Conservation (phyloP, 2,797 vertebrate genomes). For the Pteronotus mesoamericanus region DNA sequence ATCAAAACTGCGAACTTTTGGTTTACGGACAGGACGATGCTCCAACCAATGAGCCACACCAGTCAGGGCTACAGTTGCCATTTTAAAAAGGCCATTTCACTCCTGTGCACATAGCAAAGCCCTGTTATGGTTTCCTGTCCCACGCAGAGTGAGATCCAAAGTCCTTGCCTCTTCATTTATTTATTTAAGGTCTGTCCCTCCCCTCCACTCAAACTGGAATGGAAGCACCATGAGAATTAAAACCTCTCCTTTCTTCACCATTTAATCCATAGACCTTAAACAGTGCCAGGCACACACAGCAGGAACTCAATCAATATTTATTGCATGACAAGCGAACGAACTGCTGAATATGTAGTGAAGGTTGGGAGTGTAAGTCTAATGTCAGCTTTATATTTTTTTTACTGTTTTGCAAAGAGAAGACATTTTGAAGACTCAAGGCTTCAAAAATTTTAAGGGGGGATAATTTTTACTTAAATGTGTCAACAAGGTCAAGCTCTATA, state of each 20-base stretch:
- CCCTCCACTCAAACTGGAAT: no score
- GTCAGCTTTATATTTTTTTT: no score
- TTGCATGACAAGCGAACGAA: neutral
- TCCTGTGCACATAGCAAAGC: neutral
- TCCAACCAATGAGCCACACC: no score
- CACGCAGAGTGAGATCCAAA: neutral
- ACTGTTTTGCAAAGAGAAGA: neutral
- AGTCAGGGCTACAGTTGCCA: no score
- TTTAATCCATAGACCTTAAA: neutral
- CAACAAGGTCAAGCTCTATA: neutral
- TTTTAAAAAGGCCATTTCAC: neutral
- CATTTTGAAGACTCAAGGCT: neutral
- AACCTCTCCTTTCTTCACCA: neutral
- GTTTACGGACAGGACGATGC: no score
- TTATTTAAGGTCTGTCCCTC: neutral
- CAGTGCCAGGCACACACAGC: neutral
- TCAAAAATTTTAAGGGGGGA: neutral
- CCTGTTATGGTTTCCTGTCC: neutral
- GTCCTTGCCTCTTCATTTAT: neutral
- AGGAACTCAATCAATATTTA: neutral
- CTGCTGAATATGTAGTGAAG: neutral
- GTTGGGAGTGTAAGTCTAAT: no score
- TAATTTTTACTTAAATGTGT: neutral
- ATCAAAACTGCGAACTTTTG: no score
- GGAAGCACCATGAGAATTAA: neutral